These are phyloP conservation scores for Sinonovacula constricta DNA, from an alignment of 1,140 invertebrate genomes.

Conservation along the genomic window DNA sequence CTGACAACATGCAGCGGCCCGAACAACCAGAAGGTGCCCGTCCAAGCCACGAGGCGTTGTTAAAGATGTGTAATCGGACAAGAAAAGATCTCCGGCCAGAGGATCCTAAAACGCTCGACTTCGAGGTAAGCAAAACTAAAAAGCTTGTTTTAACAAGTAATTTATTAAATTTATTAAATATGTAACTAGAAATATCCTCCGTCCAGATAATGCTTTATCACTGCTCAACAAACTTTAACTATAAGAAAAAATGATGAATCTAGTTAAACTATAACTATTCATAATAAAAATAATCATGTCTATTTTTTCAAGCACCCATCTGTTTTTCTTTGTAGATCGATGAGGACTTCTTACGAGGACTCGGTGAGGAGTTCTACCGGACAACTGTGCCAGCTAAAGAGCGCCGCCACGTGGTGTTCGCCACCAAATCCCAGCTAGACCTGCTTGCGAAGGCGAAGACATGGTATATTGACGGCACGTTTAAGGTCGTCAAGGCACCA, in stretches of 20 bases:
- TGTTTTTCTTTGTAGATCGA: not conserved
- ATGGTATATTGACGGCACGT: constrained; percentile 13
- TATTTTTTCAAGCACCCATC: not conserved
- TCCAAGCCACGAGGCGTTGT: not conserved
- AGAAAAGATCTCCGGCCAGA: not conserved
- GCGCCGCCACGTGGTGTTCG: too few relatives aligned
- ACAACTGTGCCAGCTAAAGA: too few relatives aligned
- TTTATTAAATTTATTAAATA: not conserved
- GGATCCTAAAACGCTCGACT: not conserved
- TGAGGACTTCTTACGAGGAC: not conserved
- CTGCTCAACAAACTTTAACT: too few relatives aligned
- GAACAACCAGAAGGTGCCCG: not conserved
- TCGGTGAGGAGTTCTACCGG: too few relatives aligned
- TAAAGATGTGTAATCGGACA: constrained; percentile 7
- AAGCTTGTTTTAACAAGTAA: not conserved
- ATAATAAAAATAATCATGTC: not conserved
- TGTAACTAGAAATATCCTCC: not conserved
- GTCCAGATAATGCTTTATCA: too few relatives aligned
- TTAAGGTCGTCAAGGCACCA: constrained; percentile 1
- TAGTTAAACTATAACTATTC: not conserved
- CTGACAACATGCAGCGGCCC: not conserved
- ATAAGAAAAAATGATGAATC: too few relatives aligned
- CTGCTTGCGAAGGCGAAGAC: not conserved
- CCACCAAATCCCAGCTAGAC: not conserved
- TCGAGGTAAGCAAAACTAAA: not conserved